Conservation (phyloP, 2,797 vertebrate genomes). For the Lepidocolaptes lacrymiger region DNA sequence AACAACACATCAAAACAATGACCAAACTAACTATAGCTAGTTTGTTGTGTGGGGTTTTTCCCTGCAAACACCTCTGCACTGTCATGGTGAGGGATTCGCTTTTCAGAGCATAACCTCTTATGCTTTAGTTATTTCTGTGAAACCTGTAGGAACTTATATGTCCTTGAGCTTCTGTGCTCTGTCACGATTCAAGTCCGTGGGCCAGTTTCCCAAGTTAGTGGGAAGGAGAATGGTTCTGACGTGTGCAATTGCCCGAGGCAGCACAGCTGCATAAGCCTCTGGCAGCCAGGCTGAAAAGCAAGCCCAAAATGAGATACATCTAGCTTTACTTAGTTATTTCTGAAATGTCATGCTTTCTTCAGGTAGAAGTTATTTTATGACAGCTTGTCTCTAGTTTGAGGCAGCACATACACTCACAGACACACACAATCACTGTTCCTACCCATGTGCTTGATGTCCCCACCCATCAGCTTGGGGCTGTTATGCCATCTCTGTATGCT, state of each 20-base stretch:
- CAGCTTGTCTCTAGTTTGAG: not conserved
- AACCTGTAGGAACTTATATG: not conserved
- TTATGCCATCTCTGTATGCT: not conserved
- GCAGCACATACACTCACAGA: not conserved
- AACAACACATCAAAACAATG: not conserved
- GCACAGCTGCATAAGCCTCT: not conserved
- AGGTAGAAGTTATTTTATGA: not conserved
- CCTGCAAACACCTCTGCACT: not conserved
- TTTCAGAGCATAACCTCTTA: not conserved
- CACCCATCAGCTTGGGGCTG: not conserved
- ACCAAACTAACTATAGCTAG: not conserved
- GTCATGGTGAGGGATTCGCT: not conserved
- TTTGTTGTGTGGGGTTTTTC: not conserved
- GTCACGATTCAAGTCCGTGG: rapidly evolving
- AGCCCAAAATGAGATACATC: not conserved
- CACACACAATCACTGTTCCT: not conserved
- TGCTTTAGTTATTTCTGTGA: not conserved
- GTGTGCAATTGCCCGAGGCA: rapidly evolving
- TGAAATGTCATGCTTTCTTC: not conserved
- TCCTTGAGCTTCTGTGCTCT: not conserved
- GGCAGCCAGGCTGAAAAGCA: not conserved
- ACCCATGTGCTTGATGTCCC: not conserved
- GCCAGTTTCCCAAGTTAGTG: not conserved
- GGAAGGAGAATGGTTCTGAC: not conserved
- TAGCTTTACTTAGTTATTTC: not conserved